Evolutionary conservation across 2,797 vertebrate species (phyloP), one percentile per base, ranked within the genome.

Genomic region (Gymnoscopelus microlampas): DNA sequence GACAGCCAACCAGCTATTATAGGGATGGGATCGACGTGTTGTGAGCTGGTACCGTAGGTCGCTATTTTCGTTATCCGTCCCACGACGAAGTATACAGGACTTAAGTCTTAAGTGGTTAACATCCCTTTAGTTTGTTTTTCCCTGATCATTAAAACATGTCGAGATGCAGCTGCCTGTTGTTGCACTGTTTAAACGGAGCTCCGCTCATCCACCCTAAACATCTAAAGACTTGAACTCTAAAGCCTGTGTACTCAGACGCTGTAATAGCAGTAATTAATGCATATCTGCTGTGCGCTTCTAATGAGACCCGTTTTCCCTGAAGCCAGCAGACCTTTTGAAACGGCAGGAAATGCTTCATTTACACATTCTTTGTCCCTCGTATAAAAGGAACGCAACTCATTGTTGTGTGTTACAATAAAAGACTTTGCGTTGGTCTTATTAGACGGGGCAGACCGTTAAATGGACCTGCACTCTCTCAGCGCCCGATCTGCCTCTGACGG

Each of bases 281-380:
- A 77, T 72, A 76, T 82, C 68, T 73, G 71, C 82, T 84, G 84
- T 77, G 74, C 79, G 79, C 76, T 84, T 87, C 79, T 91, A 89
- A 88, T 70, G 80, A 93, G 88, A 73, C 74, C 39, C 39, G 39
- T 44, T 44, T 80, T 74, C 82, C 84, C 84, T 74, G 48, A 15
- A 85, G 89, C 85, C 83, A 68, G 74, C 76, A 79, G 80, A 79
- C 64, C 67, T 11, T 92, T 93, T 88, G 7, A 10, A 44, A 91
- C 84, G 71, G 83, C 90, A 89, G 92, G 91, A 94, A 92, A 87
- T 74, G 50, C 74, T 78, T 81, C 74, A 86, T 88, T 88, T 5
- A 67, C 74, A 71, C 75, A 77, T 84, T 90, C 86, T 88, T 87
- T 76, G 86, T 89, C 66, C 79, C 67, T 79, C 78, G 83, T 82